Evolutionary conservation across 2,888 invertebrate species (phyloP), one percentile per base, ranked within the genome.

Genomic region (Diploptera punctata): DNA sequence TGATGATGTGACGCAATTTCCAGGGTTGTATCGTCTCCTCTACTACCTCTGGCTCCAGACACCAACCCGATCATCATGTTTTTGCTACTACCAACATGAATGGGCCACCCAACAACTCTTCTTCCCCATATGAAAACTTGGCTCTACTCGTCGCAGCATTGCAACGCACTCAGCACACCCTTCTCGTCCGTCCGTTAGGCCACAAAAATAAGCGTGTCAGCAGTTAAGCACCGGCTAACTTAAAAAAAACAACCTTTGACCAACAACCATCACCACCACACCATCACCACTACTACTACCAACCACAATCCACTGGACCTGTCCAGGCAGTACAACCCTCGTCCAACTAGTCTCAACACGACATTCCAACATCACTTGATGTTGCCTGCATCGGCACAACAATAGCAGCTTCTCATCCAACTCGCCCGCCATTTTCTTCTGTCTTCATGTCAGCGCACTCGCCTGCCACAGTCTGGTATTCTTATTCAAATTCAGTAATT

Each of bases 11-110:
- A 72, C 75, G 72, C 75, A 74, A 75, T 75, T 75, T 75, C 44
- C 75, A 75, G 75, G 75, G 74, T 33, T 73, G 69, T 70, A 72
- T 73, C 73, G 72, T 49, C 74, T 76, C 72, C 72, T 70, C 75
- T 74, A 72, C 75, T 73, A 75, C 74, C 75, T 74, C 74, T 74
- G 73, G 74, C 73, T 73, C 73, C 74, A 74, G 73, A 72, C 75
- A 74, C 29, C 70, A 61, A 33, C 71, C 73, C 73, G 73, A 73
- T 71, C 75, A 72, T 73, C 76, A 72, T 76, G 73, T 76, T 68
- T 75, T 76, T 73, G 74, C 76, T 76, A 74, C 73, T 74, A 65
- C 65, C 44, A 73, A 74, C 75, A 75, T 74, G 74, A 75, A 67
- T 65, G 73, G 73, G 54, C 62, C 69, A 74, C 73, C 73, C 44